These are phyloP conservation scores for Lochmaea crataegi DNA, from an alignment of 2,888 invertebrate genomes.

Conservation along the genomic window DNA sequence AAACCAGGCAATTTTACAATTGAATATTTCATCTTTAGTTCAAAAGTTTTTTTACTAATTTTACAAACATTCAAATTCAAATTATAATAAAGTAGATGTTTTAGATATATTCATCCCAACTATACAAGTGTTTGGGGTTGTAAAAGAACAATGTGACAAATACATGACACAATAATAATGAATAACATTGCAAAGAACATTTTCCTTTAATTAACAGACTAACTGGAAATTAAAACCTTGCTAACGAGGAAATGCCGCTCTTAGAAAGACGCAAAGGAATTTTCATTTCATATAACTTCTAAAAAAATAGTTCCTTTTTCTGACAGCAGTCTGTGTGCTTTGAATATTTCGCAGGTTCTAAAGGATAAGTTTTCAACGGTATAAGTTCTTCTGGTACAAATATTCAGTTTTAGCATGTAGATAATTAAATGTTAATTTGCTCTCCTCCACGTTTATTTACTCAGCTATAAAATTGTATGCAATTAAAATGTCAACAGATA, in stretches of 20 bases:
- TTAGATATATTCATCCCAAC: background rate
- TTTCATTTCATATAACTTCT: conserved; percentile 19
- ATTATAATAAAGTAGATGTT: background rate
- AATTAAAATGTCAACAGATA: background rate
- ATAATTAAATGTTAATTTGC: background rate
- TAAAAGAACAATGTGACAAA: conserved; percentile 10
- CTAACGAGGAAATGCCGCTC: conserved; percentile 12
- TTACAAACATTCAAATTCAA: too few species aligned
- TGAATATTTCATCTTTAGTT: too few species aligned
- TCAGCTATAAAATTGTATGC: background rate
- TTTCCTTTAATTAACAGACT: conserved; percentile 27
- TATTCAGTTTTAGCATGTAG: conserved; percentile 1
- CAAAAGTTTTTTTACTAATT: too few species aligned
- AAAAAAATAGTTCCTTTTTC: conserved; percentile 36
- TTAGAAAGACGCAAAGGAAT: conserved; percentile 30
- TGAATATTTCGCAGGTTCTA: conserved; percentile 34
- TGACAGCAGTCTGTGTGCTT: conserved; percentile 20
- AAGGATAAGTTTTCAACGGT: background rate
- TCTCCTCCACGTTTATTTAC: background rate
- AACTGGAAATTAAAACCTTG: conserved; percentile 21
- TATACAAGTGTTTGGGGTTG: background rate
- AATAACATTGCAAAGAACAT: conserved; percentile 23
- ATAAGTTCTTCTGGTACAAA: background rate
- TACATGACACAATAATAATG: conserved; percentile 18
- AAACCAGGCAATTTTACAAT: too few species aligned